Evolutionary conservation across 2,113 vertebrate genomes (phyloP).

Genomic region (Hippocampus comes): DNA sequence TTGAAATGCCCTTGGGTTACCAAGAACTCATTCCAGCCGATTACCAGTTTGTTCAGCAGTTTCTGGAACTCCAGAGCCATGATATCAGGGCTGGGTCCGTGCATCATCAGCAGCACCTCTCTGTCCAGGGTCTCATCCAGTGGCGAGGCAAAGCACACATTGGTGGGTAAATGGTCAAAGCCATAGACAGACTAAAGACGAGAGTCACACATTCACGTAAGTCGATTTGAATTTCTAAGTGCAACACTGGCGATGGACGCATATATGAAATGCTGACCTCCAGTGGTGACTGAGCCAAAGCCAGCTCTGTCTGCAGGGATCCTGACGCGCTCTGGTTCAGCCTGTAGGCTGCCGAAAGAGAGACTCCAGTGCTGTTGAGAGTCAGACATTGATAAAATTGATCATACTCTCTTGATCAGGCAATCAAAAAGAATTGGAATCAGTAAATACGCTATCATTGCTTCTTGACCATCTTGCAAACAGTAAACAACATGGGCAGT

Average conservation of each 20-base stretch:
- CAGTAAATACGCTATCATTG: too few relatives aligned
- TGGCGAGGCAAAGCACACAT: slow-evolving; percentile 31
- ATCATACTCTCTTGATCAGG: too few relatives aligned
- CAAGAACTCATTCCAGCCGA: background rate
- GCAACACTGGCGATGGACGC: background rate
- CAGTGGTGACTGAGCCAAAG: slow-evolving; percentile 78
- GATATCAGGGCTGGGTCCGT: slow-evolving; percentile 72
- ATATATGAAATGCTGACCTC: slow-evolving; percentile 71
- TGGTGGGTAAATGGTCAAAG: slow-evolving; percentile 45
- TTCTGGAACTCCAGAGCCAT: slow-evolving; percentile 69
- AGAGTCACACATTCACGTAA: background rate
- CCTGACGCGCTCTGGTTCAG: slow-evolving; percentile 65
- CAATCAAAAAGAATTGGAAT: too few relatives aligned
- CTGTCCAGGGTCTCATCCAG: slow-evolving; percentile 76
- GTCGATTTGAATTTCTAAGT: background rate
- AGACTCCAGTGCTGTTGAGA: slow-evolving; percentile 54
- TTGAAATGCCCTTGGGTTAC: background rate
- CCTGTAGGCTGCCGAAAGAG: slow-evolving; percentile 67
- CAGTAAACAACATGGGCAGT: too few relatives aligned
- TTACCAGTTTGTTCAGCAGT: slow-evolving; percentile 73
- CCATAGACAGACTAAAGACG: slow-evolving; percentile 30
- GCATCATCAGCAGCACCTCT: slow-evolving; percentile 78
- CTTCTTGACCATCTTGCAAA: too few relatives aligned
- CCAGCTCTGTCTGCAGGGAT: slow-evolving; percentile 80
- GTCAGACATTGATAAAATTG: background rate